phyloP scores from a whole-genome alignment of 2,888 invertebrate genomes.

The Philopedon plagiatum region DNA sequence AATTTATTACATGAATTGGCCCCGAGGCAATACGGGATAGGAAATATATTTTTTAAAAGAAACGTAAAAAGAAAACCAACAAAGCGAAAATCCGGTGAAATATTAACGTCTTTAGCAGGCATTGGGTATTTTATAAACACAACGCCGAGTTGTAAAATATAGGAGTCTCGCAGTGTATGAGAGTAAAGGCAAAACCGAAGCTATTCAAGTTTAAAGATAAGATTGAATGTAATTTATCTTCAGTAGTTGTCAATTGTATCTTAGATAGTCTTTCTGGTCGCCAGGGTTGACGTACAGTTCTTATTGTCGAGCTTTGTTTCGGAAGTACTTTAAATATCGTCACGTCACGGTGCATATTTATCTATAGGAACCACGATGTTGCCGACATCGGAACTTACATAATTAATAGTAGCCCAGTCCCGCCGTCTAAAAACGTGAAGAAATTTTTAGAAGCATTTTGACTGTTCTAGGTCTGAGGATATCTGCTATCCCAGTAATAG shows the following conservation, averaged over 20 bases:
- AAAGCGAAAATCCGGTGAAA: conserved; percentile 51
- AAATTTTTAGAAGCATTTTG: too few relatives aligned
- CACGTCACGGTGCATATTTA: conserved; percentile 48
- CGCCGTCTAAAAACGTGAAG: too few relatives aligned
- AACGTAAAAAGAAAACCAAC: conserved; percentile 45
- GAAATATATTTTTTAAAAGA: conserved; percentile 24
- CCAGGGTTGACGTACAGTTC: conserved; percentile 53
- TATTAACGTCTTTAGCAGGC: conserved; percentile 54
- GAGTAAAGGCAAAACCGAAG: conserved; percentile 44
- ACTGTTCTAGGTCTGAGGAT: too few relatives aligned
- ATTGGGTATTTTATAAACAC: conserved; percentile 53
- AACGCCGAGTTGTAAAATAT: conserved; percentile 43
- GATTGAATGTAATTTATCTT: conserved; percentile 59
- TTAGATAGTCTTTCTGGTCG: conserved; percentile 57
- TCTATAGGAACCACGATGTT: conserved; percentile 52
- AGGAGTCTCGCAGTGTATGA: conserved; percentile 34
- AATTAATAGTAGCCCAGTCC: too few relatives aligned
- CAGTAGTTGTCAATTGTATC: conserved; percentile 60
- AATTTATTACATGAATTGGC: conserved; percentile 9
- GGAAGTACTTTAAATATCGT: conserved; percentile 53
- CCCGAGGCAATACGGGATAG: not conserved
- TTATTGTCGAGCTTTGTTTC: conserved; percentile 57
- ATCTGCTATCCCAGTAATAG: too few relatives aligned
- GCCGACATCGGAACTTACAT: conserved; percentile 38
- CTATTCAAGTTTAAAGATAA: conserved; percentile 59